phyloP scores from a whole-genome alignment of 92 coral and sea anemone genomes.

The Actinernus sp. region DNA sequence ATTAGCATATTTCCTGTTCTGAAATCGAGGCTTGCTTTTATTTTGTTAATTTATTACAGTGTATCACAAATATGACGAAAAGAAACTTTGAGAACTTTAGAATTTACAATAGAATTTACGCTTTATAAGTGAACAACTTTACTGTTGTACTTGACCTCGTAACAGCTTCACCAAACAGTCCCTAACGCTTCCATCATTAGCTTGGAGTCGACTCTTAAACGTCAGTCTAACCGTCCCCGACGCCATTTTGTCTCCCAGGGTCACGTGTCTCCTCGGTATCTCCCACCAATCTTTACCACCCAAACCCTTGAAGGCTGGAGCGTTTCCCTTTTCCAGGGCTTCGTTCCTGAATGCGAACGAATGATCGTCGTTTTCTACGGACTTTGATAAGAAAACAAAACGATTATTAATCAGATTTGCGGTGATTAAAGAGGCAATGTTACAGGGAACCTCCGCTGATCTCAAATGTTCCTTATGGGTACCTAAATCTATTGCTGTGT shows the following conservation, averaged over 20 bases:
- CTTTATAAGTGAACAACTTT: background rate
- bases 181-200: conserved; percentile 32
- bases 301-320: background rate
- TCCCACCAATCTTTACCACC: conserved; percentile 56
- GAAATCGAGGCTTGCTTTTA: too few species aligned
- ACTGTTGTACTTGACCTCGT: conserved; percentile 5
- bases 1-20: too few species aligned
- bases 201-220: conserved; percentile 28
- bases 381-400: conserved; percentile 9
- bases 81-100: too few species aligned
- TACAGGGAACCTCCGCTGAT: too few species aligned
- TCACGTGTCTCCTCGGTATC: conserved; percentile 41
- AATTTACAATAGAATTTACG: too few species aligned
- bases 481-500: too few species aligned
- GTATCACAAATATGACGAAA: too few species aligned
- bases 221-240: conserved; percentile 16
- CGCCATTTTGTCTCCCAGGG: conserved; percentile 46
- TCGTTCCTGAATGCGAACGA: conserved; percentile 26
- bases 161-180: conserved; percentile 56
- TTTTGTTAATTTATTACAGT: too few species aligned
- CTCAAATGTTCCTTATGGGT: too few species aligned
- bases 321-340: conserved; percentile 35
- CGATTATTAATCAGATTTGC: too few species aligned
- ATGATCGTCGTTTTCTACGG: conserved; percentile 39
- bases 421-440: too few species aligned